Evolutionary conservation across 2,888 invertebrate genomes (phyloP).

Genomic region (Thecocarcelia acutangulata): DNA sequence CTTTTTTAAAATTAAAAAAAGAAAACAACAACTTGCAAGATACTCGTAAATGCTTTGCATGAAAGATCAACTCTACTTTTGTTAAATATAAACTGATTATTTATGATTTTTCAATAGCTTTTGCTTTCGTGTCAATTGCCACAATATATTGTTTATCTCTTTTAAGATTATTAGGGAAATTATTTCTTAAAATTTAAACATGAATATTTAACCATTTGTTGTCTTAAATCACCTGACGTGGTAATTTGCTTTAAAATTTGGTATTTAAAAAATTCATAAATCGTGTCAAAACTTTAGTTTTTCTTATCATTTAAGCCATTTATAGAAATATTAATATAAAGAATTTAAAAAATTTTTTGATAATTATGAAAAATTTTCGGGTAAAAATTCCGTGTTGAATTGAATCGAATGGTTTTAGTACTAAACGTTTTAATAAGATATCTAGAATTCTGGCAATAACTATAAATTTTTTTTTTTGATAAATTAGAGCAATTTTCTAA

Average conservation of each 20-base stretch:
- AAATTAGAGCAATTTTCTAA: too few species aligned
- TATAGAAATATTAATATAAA: background rate
- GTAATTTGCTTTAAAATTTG: constrained; percentile 5
- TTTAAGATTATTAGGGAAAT: constrained; percentile 1
- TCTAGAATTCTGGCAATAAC: too few species aligned
- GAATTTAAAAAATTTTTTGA: constrained; percentile 11
- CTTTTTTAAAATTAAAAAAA: constrained; percentile 23
- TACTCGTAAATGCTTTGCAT: constrained; percentile 42
- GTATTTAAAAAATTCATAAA: constrained; percentile 21
- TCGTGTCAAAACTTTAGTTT: constrained; percentile 49
- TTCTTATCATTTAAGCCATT: too few species aligned
- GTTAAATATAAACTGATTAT: constrained; percentile 33
- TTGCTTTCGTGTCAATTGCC: constrained; percentile 43
- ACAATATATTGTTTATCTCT: constrained; percentile 18
- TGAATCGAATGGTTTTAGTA: too few species aligned
- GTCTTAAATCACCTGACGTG: constrained; percentile 52
- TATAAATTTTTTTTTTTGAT: too few species aligned
- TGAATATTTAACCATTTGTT: constrained; percentile 26
- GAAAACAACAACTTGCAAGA: background rate
- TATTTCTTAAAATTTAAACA: background rate
- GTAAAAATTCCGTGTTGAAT: too few species aligned
- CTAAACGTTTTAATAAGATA: too few species aligned
- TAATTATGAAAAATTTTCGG: constrained; percentile 14
- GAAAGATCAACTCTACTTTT: constrained; percentile 10
- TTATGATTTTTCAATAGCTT: constrained; percentile 65